Percentiles rank a stretch among this genome's conserved stretches.
Conservation (phyloP, 2,888 invertebrate genomes). For the Syrista parreyssii region DNA sequence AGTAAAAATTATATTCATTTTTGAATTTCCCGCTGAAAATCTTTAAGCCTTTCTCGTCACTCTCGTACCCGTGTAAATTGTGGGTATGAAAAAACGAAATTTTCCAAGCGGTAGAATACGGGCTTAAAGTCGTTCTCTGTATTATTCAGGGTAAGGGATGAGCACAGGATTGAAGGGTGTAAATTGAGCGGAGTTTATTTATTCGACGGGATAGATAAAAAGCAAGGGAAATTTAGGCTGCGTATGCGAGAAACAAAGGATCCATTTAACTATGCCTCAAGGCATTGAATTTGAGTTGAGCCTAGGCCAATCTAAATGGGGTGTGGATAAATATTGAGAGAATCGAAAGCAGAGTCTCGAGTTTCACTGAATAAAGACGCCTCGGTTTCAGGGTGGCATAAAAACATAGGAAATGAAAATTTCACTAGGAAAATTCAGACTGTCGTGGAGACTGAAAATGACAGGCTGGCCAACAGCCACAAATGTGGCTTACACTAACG, state of each 20-base stretch:
- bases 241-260: neutral
- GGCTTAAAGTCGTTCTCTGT: neutral
- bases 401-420: neutral
- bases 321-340: neutral
- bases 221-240: neutral
- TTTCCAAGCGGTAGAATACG: neutral
- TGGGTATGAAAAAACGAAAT: neutral
- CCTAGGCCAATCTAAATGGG: neutral
- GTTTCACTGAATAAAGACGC: neutral
- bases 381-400: rapidly evolving
- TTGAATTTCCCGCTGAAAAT: too few species aligned
- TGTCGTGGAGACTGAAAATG: neutral
- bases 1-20: neutral
- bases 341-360: neutral
- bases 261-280: neutral
- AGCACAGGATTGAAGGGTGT: neutral
- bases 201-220: neutral
- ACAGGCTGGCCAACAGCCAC: neutral
- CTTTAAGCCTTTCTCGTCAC: neutral
- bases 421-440: too few species aligned
- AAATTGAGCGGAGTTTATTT: neutral
- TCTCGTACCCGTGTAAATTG: neutral
- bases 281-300: neutral
- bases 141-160: neutral
- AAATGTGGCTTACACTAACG: conserved; percentile 19